These are phyloP conservation scores for Thera britannica DNA, from an alignment of 2,888 invertebrate species.

Conservation along the genomic window DNA sequence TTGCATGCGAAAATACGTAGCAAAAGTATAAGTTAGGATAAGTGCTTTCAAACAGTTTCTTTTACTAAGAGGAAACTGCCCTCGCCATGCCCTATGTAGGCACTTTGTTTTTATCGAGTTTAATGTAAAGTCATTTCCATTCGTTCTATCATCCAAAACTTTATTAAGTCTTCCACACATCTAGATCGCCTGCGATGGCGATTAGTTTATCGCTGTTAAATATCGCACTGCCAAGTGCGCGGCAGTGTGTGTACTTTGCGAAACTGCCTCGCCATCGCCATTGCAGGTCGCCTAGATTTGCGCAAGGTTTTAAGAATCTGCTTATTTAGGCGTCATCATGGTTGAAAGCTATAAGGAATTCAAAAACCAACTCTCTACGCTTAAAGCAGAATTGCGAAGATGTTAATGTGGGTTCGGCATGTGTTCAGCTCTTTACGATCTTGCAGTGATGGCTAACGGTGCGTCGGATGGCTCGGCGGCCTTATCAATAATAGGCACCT, in stretches of 20 bases:
- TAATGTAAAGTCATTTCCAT: not conserved
- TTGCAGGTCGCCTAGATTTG: too few relatives aligned
- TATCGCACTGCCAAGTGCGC: too few relatives aligned
- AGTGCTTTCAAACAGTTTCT: too few relatives aligned
- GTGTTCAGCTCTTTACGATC: conserved; percentile 17
- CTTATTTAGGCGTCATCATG: not conserved
- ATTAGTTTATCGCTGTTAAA: too few relatives aligned
- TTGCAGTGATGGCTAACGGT: conserved; percentile 17
- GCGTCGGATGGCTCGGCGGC: not conserved
- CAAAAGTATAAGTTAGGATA: too few relatives aligned
- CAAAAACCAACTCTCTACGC: conserved; percentile 1
- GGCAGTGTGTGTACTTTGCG: too few relatives aligned
- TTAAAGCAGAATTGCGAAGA: conserved; percentile 10
- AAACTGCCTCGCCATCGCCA: too few relatives aligned
- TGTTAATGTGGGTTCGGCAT: not conserved
- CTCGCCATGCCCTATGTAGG: too few relatives aligned
- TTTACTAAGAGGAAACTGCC: too few relatives aligned
- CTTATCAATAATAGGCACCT: conserved; percentile 3
- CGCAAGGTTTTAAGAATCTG: not conserved
- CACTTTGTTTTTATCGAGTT: too few relatives aligned
- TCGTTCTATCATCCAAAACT: not conserved
- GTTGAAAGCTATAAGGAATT: not conserved
- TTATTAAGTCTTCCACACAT: not conserved
- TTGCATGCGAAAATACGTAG: too few relatives aligned
- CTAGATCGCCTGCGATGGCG: too few relatives aligned